Conservation (phyloP, 2,888 invertebrate genomes). For the Nipponacmea schrenckii region DNA sequence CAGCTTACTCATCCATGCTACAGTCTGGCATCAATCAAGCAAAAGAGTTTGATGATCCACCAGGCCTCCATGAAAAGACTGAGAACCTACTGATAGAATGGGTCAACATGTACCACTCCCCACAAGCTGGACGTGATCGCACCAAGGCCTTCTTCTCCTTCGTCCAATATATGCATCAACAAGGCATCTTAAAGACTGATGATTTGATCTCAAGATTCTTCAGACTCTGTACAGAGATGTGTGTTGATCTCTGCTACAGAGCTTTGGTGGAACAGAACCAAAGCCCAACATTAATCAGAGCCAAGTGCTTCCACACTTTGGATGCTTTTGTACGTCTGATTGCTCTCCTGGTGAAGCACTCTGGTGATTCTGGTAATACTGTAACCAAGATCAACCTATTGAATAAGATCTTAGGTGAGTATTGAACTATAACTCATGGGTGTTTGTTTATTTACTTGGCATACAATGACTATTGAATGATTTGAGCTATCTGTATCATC, state of each 20-base stretch:
- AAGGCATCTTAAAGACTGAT: slow-evolving; percentile 95
- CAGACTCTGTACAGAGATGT: slow-evolving; percentile 94
- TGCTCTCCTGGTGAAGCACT: slow-evolving; percentile 87
- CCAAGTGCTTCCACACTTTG: slow-evolving; percentile 93
- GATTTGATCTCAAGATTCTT: slow-evolving; percentile 97
- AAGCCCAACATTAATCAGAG: slow-evolving; percentile 77
- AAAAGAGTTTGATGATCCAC: slow-evolving; percentile 91
- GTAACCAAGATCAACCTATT: slow-evolving; percentile 96
- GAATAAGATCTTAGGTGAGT: slow-evolving; percentile 79
- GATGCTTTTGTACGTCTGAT: slow-evolving; percentile 95
- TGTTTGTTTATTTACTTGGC: neutral
- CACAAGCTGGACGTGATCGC: slow-evolving; percentile 71
- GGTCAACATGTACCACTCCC: slow-evolving; percentile 85
- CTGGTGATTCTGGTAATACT: slow-evolving; percentile 77
- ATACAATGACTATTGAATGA: too few species aligned
- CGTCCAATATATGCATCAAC: slow-evolving; percentile 95
- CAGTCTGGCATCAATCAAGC: slow-evolving; percentile 90
- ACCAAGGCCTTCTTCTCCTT: slow-evolving; percentile 90
- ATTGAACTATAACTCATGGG: neutral
- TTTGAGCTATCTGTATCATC: too few species aligned
- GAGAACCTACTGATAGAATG: slow-evolving; percentile 94
- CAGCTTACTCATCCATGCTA: slow-evolving; percentile 76
- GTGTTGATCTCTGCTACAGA: slow-evolving; percentile 93
- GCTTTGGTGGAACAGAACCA: slow-evolving; percentile 78
- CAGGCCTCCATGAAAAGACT: slow-evolving; percentile 92